These are phyloP conservation scores for Hesperophylax magnus DNA, from an alignment of 1,140 invertebrate genomes.

Conservation along the genomic window DNA sequence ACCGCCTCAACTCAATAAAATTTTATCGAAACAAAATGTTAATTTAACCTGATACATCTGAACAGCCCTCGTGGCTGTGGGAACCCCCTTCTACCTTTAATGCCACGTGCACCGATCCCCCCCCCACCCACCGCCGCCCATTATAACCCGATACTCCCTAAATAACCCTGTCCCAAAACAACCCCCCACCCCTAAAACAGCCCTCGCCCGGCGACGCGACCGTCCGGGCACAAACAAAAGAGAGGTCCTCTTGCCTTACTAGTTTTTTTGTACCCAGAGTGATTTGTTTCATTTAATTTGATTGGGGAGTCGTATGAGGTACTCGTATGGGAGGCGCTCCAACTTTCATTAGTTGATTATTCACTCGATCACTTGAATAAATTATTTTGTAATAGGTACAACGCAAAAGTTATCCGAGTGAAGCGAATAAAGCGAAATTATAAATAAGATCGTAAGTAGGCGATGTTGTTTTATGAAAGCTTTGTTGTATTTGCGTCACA, in stretches of 20 bases:
- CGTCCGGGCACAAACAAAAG: conserved; percentile 15
- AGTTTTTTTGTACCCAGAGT: not conserved
- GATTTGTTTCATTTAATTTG: conserved; percentile 7
- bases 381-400: too few species aligned
- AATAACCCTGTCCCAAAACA: not conserved
- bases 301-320: not conserved
- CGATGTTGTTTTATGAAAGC: too few species aligned
- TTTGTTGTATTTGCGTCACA: too few species aligned
- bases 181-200: not conserved
- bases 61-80: not conserved
- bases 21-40: too few species aligned
- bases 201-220: not conserved
- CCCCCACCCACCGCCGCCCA: not conserved
- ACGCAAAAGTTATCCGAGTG: too few species aligned
- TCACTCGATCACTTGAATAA: too few species aligned
- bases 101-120: conserved; percentile 1
- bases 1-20: too few species aligned
- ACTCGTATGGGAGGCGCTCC: not conserved
- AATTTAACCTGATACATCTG: not conserved
- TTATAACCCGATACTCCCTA: too few species aligned
- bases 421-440: too few species aligned
- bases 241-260: not conserved
- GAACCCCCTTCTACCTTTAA: not conserved
- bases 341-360: too few species aligned
- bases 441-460: too few species aligned